Percentiles rank a stretch among this genome's conserved stretches.
phyloP scores from a whole-genome alignment of 2,113 vertebrate species.

The Pleuronectes platessa region DNA sequence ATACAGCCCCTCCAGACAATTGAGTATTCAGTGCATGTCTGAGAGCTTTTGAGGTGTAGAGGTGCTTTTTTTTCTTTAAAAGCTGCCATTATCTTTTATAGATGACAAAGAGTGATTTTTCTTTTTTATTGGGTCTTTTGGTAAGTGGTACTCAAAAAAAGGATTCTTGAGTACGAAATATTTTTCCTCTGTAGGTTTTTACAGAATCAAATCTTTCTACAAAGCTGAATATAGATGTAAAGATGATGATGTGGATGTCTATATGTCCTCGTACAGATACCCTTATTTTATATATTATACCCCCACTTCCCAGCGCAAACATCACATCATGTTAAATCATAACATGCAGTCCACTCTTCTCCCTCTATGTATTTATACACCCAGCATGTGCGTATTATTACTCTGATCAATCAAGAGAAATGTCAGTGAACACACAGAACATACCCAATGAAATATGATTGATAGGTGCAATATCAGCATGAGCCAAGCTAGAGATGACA shows the following conservation, averaged over 20 bases:
- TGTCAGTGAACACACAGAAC: slow-evolving; percentile 55
- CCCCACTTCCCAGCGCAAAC: slow-evolving; percentile 13
- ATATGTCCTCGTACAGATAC: neutral
- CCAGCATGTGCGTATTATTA: slow-evolving; percentile 59
- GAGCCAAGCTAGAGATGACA: slow-evolving; percentile 55
- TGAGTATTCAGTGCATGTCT: too few relatives aligned
- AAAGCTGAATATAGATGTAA: slow-evolving; percentile 11
- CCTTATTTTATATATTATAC: slow-evolving; percentile 22
- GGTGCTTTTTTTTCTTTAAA: neutral
- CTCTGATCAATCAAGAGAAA: slow-evolving; percentile 70
- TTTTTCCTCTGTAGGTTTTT: neutral
- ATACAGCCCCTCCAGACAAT: too few relatives aligned
- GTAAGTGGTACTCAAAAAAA: neutral
- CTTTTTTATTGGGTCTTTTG: slow-evolving; percentile 2
- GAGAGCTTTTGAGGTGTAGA: too few relatives aligned
- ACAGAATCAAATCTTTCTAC: neutral
- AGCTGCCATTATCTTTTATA: neutral
- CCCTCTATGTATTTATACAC: slow-evolving; percentile 32
- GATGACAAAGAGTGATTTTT: slow-evolving; percentile 25
- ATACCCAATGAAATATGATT: slow-evolving; percentile 61
- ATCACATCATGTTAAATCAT: slow-evolving; percentile 64
- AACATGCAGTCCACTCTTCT: slow-evolving; percentile 31
- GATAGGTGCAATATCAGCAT: slow-evolving; percentile 62
- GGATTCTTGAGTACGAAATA: neutral
- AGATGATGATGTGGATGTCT: slow-evolving; percentile 1